phyloP scores from a whole-genome alignment of 2,797 vertebrate genomes.

The Phyllotis vaccarum region DNA sequence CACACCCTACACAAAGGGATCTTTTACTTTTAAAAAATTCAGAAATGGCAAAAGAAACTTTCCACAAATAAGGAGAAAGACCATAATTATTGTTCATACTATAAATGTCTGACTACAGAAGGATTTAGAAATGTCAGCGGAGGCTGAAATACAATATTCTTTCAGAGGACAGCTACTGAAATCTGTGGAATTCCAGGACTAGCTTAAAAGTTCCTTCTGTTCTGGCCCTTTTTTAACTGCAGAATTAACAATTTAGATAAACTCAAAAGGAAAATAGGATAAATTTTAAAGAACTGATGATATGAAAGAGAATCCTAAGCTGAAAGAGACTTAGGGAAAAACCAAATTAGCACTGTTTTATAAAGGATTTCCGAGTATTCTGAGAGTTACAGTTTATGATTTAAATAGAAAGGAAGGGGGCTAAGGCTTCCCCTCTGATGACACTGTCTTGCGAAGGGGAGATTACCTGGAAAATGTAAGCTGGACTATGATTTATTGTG shows the following conservation, averaged over 20 bases:
- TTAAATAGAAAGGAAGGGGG: not conserved
- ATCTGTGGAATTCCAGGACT: not conserved
- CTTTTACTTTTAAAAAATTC: not conserved
- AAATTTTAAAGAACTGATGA: too few species aligned
- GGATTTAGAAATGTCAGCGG: not conserved
- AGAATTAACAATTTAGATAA: too few species aligned
- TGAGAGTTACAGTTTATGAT: not conserved
- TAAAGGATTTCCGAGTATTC: not conserved
- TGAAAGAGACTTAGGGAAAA: not conserved
- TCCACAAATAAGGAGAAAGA: not conserved
- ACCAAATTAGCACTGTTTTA: not conserved
- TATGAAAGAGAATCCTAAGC: not conserved
- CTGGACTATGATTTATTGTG: not conserved
- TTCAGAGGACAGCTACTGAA: not conserved
- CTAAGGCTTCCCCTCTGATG: not conserved
- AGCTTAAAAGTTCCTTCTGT: fast-evolving
- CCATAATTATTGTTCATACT: not conserved
- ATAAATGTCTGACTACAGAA: not conserved
- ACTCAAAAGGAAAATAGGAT: too few species aligned
- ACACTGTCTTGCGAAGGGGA: not conserved
- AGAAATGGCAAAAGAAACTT: not conserved
- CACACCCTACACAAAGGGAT: not conserved
- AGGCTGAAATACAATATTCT: not conserved
- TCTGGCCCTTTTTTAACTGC: not conserved
- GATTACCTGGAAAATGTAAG: not conserved